These are phyloP conservation scores for Sphinx pinastri DNA, from an alignment of 2,888 invertebrate species.

Conservation along the genomic window DNA sequence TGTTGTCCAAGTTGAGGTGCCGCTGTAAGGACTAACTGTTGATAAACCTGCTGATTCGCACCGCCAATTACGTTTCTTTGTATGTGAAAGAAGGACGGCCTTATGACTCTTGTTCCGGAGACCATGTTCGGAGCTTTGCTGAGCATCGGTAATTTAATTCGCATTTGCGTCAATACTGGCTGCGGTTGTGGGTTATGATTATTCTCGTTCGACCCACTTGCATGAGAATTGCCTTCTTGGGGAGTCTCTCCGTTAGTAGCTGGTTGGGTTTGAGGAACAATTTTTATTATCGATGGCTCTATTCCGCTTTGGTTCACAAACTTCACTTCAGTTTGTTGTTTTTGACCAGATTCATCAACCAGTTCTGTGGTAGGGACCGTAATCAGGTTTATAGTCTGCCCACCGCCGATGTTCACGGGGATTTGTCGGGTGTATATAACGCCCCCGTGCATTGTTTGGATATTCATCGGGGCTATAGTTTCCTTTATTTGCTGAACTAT, in stretches of 20 bases:
- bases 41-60: constrained; percentile 80
- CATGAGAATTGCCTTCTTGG: constrained; percentile 60
- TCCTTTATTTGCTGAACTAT: constrained; percentile 79
- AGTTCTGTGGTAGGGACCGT: constrained; percentile 79
- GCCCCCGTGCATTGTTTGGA: constrained; percentile 86
- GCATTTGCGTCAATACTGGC: constrained; percentile 80
- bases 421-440: constrained; percentile 90
- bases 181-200: constrained; percentile 61
- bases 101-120: constrained; percentile 82
- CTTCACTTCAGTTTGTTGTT: constrained; percentile 62
- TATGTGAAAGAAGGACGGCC: constrained; percentile 84
- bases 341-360: constrained; percentile 69
- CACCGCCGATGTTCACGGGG: constrained; percentile 84
- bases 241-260: constrained; percentile 43
- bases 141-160: constrained; percentile 80
- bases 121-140: constrained; percentile 83
- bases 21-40: constrained; percentile 77
- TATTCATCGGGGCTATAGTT: constrained; percentile 81
- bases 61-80: constrained; percentile 85
- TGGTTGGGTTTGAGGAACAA: constrained; percentile 69
- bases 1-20: constrained; percentile 77
- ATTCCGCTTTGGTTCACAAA: constrained; percentile 60
- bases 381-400: constrained; percentile 85
- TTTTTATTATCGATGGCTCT: constrained; percentile 76
- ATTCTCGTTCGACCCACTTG: constrained; percentile 56